Base-by-base conservation (phyloP, 2,888 invertebrate species). In the Acleris cristana region DNA sequence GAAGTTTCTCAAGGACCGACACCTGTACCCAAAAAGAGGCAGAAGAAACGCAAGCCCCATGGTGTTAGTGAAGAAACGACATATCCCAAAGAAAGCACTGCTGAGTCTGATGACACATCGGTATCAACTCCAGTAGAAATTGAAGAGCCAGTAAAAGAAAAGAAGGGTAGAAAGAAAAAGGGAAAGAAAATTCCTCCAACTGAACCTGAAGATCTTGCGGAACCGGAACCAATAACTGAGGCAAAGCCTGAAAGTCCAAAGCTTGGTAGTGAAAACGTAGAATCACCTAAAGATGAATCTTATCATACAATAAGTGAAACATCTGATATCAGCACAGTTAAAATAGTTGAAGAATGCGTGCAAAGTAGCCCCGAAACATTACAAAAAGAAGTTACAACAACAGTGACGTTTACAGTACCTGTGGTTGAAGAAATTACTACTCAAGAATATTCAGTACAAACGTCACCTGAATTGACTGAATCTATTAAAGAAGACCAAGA, bases 341-440 rank as follows among this genome's bases (percentile, higher is more conserved):
- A 95, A 88, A 90, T 96, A 40, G 82, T 96, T 14, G 95, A 96
- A 87, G 95, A 96, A 88, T 92, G 92, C 65, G 73, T 95, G 10
- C 84, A 94, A 52, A 90, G 93, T 21, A 90, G 94, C 64, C 93
- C 94, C 19, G 93, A 91, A 72, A 78, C 79, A 10, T 74, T 84
- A 3, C 78, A 87, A 57, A 81, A 83, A 69, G 93, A 94, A 75
- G 90, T 94, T 0, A 86, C 93, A n/a, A 89, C 93, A 51, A 94
- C 94, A 57, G 87, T 95, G 0, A 87, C 94, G 18, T 93, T 89
- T 68, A 93, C 95, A 61, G 88, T 96, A 21, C 92, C 94, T n/a
- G 91, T 95, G 7, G 78, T 95, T 7, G 95, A 95, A 88, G 88
- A 93, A 78, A 86, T 94, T n/a, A 72, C 87, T n/a, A 93, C 93